These are phyloP conservation scores for Oscheius sp. DNA, from an alignment of 2,888 invertebrate species.

Conservation along the genomic window DNA sequence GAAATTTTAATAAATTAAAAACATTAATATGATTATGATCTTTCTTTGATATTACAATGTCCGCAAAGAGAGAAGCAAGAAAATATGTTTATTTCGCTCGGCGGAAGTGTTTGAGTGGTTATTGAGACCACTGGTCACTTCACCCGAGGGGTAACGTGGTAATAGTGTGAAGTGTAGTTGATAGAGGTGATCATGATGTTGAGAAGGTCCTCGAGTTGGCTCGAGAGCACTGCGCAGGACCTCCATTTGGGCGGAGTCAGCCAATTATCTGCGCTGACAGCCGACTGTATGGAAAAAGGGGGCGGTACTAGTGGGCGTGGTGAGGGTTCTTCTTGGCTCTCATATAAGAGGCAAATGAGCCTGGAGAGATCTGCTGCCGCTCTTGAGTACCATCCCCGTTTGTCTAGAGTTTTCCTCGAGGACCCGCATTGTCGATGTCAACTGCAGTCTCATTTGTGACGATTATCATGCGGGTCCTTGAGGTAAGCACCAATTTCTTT, in stretches of 20 bases:
- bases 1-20: no score
- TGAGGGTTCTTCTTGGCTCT: constrained; percentile 45
- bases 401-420: constrained; percentile 30
- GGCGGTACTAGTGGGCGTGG: constrained; percentile 32
- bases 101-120: constrained; percentile 19
- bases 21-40: neutral
- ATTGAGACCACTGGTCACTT: constrained; percentile 24
- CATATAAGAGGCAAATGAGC: constrained; percentile 55
- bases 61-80: neutral
- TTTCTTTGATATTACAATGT: neutral
- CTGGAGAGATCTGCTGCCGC: constrained; percentile 47
- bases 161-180: constrained; percentile 27
- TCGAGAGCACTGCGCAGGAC: constrained; percentile 21
- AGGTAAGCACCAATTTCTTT: constrained; percentile 7
- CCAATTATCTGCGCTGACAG: neutral
- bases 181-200: constrained; percentile 28
- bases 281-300: constrained; percentile 10
- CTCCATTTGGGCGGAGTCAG: constrained; percentile 33
- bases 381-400: constrained; percentile 30
- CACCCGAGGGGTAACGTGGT: constrained; percentile 18
- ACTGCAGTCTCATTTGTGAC: constrained; percentile 8
- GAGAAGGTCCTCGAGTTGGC: constrained; percentile 24
- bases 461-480: constrained; percentile 6
- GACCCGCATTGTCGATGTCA: constrained; percentile 15
- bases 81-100: neutral